Percentiles rank a stretch among this genome's conserved stretches.
These are phyloP conservation scores for Autographa pulchrina DNA, from an alignment of 2,888 invertebrate genomes.

Conservation along the genomic window DNA sequence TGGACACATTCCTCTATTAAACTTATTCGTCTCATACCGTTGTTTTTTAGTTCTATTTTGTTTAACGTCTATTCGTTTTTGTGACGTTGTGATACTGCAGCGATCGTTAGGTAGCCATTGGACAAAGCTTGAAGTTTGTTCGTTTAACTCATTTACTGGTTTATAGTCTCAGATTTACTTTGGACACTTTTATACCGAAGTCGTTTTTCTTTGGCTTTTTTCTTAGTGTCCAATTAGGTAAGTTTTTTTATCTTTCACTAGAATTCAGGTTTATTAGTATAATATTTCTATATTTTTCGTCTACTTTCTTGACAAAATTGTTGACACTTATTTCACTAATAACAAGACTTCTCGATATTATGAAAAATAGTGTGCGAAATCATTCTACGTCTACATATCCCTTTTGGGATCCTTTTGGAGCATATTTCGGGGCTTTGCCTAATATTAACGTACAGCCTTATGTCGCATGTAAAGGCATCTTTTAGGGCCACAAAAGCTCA, in stretches of 20 bases:
- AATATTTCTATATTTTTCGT: too few relatives aligned
- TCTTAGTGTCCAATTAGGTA: too few relatives aligned
- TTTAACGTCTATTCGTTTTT: conserved; percentile 33
- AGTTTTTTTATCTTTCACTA: too few relatives aligned
- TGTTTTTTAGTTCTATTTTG: conserved; percentile 7
- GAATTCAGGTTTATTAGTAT: too few relatives aligned
- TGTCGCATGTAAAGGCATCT: conserved; percentile 1
- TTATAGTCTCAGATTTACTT: too few relatives aligned
- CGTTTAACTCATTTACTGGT: not conserved
- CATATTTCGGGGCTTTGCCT: not conserved
- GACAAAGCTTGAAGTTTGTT: not conserved
- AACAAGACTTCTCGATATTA: not conserved
- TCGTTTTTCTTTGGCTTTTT: too few relatives aligned
- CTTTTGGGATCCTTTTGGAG: not conserved
- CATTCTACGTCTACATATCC: not conserved
- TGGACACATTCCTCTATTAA: too few relatives aligned
- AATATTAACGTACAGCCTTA: not conserved
- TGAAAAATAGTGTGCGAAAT: not conserved
- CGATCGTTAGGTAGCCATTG: not conserved
- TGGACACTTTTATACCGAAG: too few relatives aligned
- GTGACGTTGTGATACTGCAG: not conserved
- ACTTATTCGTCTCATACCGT: too few relatives aligned
- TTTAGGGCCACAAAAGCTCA: not conserved
- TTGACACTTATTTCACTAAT: not conserved
- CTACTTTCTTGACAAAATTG: not conserved